phyloP scores from a whole-genome alignment of 2,797 vertebrate species.

The Neopelma chrysocephalum region DNA sequence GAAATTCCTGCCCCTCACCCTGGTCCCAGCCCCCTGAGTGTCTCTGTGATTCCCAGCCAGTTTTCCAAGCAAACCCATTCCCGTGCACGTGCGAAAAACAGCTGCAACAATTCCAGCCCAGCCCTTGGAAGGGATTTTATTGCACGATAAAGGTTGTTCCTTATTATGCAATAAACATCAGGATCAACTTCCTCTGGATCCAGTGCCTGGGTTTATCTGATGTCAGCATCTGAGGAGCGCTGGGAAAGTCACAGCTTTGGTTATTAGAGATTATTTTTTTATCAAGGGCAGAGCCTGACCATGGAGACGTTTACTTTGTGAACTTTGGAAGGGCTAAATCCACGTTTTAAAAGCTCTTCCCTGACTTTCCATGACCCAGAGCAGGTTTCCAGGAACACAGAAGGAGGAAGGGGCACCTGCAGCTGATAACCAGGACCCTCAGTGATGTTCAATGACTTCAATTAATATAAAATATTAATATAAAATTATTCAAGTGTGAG shows the following conservation, averaged over 20 bases:
- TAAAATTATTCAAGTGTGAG: not conserved
- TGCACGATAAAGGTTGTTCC: not conserved
- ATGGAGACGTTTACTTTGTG: not conserved
- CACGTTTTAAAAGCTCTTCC: rapidly evolving
- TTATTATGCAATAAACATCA: rapidly evolving
- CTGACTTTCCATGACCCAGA: not conserved
- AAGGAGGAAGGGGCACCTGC: not conserved
- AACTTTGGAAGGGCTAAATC: not conserved
- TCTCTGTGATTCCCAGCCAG: rapidly evolving
- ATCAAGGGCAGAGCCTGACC: not conserved
- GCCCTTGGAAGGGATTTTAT: not conserved
- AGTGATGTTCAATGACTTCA: rapidly evolving
- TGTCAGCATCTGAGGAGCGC: rapidly evolving
- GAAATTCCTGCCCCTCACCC: not conserved
- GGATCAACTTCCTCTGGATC: not conserved
- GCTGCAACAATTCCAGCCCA: not conserved
- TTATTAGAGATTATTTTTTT: not conserved
- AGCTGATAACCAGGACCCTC: not conserved
- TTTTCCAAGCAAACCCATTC: not conserved
- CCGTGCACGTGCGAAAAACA: rapidly evolving
- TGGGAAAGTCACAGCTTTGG: not conserved
- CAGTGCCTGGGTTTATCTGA: not conserved
- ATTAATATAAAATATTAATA: not conserved
- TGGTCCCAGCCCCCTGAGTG: not conserved
- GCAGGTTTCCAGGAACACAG: not conserved